These are phyloP conservation scores for Macrophya annulata DNA, from an alignment of 2,888 invertebrate genomes.

Conservation along the genomic window DNA sequence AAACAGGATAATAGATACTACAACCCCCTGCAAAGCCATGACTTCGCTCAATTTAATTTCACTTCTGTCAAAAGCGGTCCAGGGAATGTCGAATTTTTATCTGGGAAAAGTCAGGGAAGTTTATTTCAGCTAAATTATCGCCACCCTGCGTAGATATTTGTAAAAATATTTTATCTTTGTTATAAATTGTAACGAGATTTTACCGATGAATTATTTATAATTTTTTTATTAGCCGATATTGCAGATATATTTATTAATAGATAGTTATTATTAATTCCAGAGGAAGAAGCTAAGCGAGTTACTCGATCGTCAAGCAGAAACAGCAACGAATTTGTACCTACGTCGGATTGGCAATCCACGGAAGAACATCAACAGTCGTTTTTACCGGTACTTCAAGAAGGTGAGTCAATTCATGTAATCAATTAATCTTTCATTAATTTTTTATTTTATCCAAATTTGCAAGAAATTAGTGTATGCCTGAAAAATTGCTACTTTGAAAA, in stretches of 20 bases:
- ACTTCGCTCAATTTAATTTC: no score
- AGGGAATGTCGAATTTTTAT: no score
- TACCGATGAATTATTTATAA: not conserved
- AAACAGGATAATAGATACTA: no score
- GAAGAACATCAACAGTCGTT: not conserved
- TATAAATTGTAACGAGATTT: not conserved
- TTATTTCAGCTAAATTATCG: no score
- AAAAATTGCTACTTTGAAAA: not conserved
- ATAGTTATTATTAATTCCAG: constrained; percentile 34
- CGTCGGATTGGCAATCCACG: constrained; percentile 31
- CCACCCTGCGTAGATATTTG: no score
- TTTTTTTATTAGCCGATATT: not conserved
- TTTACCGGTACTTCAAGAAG: constrained; percentile 26
- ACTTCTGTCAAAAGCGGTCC: no score
- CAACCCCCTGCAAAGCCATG: no score
- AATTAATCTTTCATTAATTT: not conserved
- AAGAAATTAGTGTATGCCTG: not conserved
- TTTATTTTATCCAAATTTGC: not conserved
- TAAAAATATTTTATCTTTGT: no score
- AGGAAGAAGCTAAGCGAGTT: constrained; percentile 29
- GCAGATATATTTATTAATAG: not conserved
- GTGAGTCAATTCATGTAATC: not conserved
- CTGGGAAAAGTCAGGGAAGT: no score
- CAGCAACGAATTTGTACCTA: constrained; percentile 5
- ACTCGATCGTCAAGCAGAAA: constrained; percentile 49